These are phyloP conservation scores for Pteromalus puparum DNA, from an alignment of 1,140 invertebrate genomes.

Conservation along the genomic window DNA sequence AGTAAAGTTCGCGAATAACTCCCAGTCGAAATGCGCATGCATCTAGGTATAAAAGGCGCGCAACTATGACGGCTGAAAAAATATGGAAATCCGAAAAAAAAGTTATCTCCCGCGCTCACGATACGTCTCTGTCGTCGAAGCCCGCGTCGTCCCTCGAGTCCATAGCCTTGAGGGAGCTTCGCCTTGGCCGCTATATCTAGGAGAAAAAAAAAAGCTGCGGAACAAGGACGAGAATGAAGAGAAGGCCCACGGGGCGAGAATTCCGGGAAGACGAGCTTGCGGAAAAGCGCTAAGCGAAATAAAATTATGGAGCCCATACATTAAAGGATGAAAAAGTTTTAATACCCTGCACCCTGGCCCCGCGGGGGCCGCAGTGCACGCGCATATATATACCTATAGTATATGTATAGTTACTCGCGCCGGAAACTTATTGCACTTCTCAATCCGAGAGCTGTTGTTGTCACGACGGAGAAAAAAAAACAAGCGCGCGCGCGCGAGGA, in stretches of 20 bases:
- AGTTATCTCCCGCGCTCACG: background rate
- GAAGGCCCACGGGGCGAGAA: slow-evolving; percentile 16
- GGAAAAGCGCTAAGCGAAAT: slow-evolving; percentile 44
- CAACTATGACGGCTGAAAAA: background rate
- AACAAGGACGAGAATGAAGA: slow-evolving; percentile 19
- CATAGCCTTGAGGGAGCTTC: background rate
- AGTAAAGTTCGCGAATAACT: no score
- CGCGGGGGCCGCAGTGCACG: slow-evolving; percentile 59
- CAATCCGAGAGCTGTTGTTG: background rate
- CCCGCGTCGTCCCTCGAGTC: background rate
- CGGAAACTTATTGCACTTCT: slow-evolving; percentile 65
- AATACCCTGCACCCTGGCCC: slow-evolving; percentile 61
- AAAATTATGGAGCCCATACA: slow-evolving; percentile 56
- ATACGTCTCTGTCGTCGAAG: slow-evolving; percentile 1
- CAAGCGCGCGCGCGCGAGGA: no score
- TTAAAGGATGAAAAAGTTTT: slow-evolving; percentile 66
- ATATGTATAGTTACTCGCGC: slow-evolving; percentile 47
- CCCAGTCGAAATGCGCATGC: no score
- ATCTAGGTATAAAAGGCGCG: no score
- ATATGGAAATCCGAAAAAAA: background rate
- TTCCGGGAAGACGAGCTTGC: background rate
- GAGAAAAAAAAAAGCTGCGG: background rate
- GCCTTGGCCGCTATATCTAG: background rate
- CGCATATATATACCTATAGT: background rate
- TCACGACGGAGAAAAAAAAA: background rate